Conservation (phyloP, 2,113 vertebrate species). For the Eublepharis macularius region DNA sequence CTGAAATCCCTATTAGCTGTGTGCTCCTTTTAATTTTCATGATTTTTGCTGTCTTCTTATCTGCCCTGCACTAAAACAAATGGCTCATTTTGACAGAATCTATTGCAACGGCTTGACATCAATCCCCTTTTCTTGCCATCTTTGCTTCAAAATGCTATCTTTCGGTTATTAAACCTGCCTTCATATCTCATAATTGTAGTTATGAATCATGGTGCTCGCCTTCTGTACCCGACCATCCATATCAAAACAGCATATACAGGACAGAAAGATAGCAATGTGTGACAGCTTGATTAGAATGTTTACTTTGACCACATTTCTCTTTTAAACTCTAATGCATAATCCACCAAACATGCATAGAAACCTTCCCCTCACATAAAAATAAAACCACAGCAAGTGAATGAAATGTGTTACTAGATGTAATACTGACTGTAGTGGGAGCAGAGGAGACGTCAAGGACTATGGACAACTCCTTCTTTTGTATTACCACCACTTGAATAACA, state of each 20-base stretch:
- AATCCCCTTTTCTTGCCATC: not conserved
- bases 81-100: conserved; percentile 7
- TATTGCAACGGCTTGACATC: not conserved
- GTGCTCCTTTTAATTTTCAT: conserved; percentile 34
- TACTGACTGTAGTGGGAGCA: not conserved
- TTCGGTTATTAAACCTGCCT: not conserved
- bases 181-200: conserved; percentile 24
- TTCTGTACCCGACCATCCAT: not conserved
- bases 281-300: not conserved
- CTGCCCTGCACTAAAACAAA: conserved; percentile 6
- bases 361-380: not conserved
- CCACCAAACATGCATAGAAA: conserved; percentile 27
- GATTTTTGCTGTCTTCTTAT: conserved; percentile 37
- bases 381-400: rapidly evolving
- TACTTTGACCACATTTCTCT: not conserved
- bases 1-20: conserved; percentile 33
- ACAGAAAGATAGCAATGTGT: not conserved
- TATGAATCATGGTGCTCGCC: conserved; percentile 4
- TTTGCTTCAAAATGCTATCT: conserved; percentile 29
- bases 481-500: no score
- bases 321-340: conserved; percentile 36
- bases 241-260: not conserved
- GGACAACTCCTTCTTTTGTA: no score
- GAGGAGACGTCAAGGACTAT: no score
- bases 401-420: not conserved